phyloP scores from a whole-genome alignment of 1,140 invertebrate genomes.

The Aleiodes sp. region DNA sequence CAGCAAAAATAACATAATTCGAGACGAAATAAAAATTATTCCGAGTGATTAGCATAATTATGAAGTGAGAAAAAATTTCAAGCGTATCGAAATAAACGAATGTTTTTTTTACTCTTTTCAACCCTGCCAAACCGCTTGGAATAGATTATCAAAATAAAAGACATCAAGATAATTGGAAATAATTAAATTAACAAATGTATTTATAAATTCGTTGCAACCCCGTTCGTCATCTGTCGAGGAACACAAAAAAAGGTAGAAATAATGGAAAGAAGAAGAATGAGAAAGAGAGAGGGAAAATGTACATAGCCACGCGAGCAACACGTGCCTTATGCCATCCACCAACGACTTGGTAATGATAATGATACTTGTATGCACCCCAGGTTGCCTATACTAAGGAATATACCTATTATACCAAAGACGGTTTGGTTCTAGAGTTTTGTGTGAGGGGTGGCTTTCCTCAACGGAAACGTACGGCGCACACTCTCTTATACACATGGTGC shows the following conservation, averaged over 20 bases:
- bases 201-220: too few species aligned
- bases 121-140: too few species aligned
- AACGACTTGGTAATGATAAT: constrained; percentile 30
- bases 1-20: too few species aligned
- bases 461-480: not conserved
- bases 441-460: not conserved
- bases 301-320: constrained; percentile 44
- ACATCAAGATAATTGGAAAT: too few species aligned
- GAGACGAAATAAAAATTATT: too few species aligned
- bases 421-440: constrained; percentile 32
- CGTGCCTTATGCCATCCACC: constrained; percentile 43
- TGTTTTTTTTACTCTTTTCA: not conserved
- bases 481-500: not conserved
- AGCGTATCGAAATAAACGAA: too few species aligned
- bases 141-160: too few species aligned
- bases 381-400: constrained; percentile 29
- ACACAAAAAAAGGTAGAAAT: constrained; percentile 4
- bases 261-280: not conserved
- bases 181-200: too few species aligned
- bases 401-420: constrained; percentile 49
- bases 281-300: constrained; percentile 9
- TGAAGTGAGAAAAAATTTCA: too few species aligned
- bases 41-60: too few species aligned
- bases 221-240: not conserved
- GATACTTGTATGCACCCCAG: constrained; percentile 34